Conservation (phyloP, 1,140 invertebrate species). For the Prorops nasuta region DNA sequence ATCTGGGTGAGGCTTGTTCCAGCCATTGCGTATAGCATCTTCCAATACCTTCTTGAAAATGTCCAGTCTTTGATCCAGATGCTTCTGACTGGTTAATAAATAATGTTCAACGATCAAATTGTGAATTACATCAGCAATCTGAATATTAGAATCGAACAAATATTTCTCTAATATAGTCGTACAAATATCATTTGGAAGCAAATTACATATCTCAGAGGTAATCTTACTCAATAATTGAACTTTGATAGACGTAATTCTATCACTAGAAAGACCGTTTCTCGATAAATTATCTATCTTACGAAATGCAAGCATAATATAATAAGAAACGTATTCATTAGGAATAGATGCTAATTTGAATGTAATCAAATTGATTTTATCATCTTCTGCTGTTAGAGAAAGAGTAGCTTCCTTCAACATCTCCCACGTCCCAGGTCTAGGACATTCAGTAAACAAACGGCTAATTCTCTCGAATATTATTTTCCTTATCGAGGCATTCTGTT, state of each 20-base stretch:
- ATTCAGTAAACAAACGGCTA: slow-evolving; percentile 15
- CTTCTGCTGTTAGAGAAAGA: slow-evolving; percentile 11
- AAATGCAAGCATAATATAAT: slow-evolving; percentile 18
- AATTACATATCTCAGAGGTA: background rate
- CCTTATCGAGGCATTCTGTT: slow-evolving; percentile 34
- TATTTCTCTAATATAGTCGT: slow-evolving; percentile 14
- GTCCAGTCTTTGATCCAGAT: slow-evolving; percentile 8
- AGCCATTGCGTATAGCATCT: slow-evolving; percentile 1
- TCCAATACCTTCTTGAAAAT: slow-evolving; percentile 6
- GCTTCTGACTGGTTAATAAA: background rate
- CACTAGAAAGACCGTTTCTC: background rate
- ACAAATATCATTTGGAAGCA: slow-evolving; percentile 19
- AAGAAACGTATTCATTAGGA: slow-evolving; percentile 24
- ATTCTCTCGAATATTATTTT: slow-evolving; percentile 20
- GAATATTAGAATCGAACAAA: slow-evolving; percentile 2
- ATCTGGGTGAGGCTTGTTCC: slow-evolving; percentile 6
- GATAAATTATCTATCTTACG: slow-evolving; percentile 10
- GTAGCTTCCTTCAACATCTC: slow-evolving; percentile 18
- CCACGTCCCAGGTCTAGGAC: slow-evolving; percentile 24
- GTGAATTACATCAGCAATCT: background rate
- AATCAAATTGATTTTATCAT: slow-evolving; percentile 5
- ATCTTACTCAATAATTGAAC: slow-evolving; percentile 1
- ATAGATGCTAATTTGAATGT: slow-evolving; percentile 1
- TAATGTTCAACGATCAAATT: background rate
- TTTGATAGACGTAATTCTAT: fast-evolving